phyloP scores from a whole-genome alignment of 1,140 invertebrate species.

The Belonocnema kinseyi region DNA sequence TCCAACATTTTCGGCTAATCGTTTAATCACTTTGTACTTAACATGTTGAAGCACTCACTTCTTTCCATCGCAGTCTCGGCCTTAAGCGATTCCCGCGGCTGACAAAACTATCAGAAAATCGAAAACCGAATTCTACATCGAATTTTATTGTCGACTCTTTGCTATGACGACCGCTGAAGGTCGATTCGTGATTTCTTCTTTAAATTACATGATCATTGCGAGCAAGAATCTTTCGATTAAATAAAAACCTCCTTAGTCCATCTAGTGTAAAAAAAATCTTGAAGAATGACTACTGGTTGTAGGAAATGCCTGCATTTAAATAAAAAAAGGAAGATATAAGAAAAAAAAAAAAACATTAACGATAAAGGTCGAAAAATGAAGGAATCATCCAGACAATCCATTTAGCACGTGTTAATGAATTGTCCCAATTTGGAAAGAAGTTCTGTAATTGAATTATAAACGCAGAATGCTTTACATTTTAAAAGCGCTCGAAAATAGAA shows the following conservation, averaged over 20 bases:
- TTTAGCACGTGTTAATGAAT: constrained; percentile 18
- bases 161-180: not conserved
- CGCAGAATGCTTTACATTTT: not conserved
- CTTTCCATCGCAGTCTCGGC: constrained; percentile 16
- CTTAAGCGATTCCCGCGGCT: constrained; percentile 20
- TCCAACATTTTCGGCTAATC: constrained; percentile 38
- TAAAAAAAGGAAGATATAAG: constrained; percentile 17
- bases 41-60: constrained; percentile 23
- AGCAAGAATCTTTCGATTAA: constrained; percentile 51
- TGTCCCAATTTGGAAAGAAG: not conserved
- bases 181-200: constrained; percentile 37
- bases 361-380: not conserved
- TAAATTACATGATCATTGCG: constrained; percentile 27
- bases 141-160: constrained; percentile 27
- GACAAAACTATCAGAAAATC: constrained; percentile 35
- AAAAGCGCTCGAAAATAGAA: not conserved
- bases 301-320: constrained; percentile 33
- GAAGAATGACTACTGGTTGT: constrained; percentile 47
- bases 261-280: constrained; percentile 47
- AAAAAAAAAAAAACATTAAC: no score
- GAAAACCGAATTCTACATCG: not conserved
- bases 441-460: not conserved
- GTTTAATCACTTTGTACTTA: constrained; percentile 54
- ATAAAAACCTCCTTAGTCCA: constrained; percentile 51
- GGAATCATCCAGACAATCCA: not conserved